phyloP scores from a whole-genome alignment of 2,797 vertebrate genomes.

The Podargus strigoides region DNA sequence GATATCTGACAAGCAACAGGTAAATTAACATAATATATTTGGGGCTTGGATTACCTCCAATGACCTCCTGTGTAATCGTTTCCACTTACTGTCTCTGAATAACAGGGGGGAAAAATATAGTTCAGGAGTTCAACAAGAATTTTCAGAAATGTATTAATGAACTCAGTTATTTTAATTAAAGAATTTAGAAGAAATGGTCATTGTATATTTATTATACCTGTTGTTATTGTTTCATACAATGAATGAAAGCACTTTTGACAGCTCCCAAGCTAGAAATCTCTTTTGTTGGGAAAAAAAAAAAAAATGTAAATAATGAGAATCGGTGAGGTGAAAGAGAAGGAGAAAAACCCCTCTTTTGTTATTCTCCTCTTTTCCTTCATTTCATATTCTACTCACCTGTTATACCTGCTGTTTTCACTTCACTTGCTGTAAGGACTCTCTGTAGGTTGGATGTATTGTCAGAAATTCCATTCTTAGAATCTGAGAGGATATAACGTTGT shows the following conservation, averaged over 20 bases:
- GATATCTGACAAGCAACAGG: neutral
- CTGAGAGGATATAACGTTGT: neutral
- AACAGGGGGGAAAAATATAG: neutral
- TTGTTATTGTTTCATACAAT: neutral
- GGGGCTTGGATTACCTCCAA: slow-evolving; percentile 67
- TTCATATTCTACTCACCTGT: neutral
- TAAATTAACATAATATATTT: slow-evolving; percentile 16
- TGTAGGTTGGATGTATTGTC: neutral
- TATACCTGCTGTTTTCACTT: neutral
- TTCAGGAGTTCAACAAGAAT: neutral
- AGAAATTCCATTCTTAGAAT: neutral
- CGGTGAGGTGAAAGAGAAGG: neutral
- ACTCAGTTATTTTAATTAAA: neutral
- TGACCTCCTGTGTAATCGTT: slow-evolving; percentile 72
- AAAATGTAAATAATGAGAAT: neutral
- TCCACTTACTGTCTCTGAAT: slow-evolving; percentile 70
- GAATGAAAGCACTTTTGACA: neutral
- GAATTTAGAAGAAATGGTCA: neutral
- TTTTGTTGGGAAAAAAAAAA: neutral
- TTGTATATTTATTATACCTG: neutral
- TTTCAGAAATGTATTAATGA: neutral
- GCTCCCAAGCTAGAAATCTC: neutral
- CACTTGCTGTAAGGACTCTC: neutral
- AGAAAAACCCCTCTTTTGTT: rapidly evolving
- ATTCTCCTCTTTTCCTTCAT: neutral